phyloP scores from a whole-genome alignment of 30 jellyfish, hydroid and myxozoan genomes.

The Cassiopea xamachana region DNA sequence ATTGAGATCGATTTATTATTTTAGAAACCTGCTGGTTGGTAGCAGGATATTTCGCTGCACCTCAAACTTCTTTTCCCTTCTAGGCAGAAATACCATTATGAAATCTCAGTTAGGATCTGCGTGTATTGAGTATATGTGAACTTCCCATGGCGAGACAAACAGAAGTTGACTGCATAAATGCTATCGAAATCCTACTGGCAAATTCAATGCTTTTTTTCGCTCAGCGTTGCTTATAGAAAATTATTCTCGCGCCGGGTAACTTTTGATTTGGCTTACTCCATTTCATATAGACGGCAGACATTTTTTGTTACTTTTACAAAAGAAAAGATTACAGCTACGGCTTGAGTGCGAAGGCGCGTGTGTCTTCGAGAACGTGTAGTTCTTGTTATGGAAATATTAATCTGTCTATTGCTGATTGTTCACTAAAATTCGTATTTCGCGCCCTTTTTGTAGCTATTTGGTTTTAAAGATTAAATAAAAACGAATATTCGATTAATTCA shows the following conservation, averaged over 20 bases:
- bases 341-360: slow-evolving; percentile 8
- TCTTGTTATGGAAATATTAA: slow-evolving; percentile 1
- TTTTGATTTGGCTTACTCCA: no score
- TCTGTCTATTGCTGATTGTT: neutral
- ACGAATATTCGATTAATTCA: neutral
- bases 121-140: no score
- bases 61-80: neutral
- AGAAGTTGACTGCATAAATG: no score
- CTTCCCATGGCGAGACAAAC: no score
- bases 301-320: neutral
- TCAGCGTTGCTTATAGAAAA: no score
- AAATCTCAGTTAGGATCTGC: neutral
- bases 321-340: neutral
- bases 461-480: neutral
- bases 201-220: no score
- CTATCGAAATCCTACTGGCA: no score
- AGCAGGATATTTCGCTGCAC: slow-evolving; percentile 3
- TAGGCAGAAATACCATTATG: neutral
- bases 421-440: neutral
- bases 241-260: no score
- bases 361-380: neutral
- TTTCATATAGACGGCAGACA: no score
- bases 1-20: slow-evolving; percentile 24
- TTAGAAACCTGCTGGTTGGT: slow-evolving; percentile 65
- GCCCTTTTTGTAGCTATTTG: neutral